Conservation (phyloP, 2,113 vertebrate species). For the Sander vitreus region DNA sequence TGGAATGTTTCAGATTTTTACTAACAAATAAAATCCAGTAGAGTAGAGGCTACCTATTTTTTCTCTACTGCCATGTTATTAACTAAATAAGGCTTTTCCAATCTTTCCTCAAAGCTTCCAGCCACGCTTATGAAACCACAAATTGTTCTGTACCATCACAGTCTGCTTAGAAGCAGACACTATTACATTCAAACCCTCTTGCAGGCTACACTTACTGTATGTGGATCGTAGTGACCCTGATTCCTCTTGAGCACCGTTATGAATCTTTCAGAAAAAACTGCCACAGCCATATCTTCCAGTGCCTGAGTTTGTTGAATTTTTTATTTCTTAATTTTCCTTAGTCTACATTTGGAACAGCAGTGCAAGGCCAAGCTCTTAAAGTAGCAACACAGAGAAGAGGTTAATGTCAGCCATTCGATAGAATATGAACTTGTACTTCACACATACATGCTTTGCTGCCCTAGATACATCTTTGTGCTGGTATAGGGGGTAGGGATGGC, state of each 20-base stretch:
- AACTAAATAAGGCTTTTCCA: not conserved
- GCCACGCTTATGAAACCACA: not conserved
- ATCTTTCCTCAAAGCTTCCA: not conserved
- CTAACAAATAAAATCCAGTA: not conserved
- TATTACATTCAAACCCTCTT: not conserved
- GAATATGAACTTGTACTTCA: conserved; percentile 13
- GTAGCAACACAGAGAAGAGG: conserved; percentile 11
- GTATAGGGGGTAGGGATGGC: conserved; percentile 21
- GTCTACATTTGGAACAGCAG: conserved; percentile 20
- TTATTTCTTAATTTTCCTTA: conserved; percentile 66
- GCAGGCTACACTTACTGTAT: not conserved
- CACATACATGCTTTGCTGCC: conserved; percentile 30
- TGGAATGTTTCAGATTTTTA: not conserved
- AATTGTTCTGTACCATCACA: not conserved
- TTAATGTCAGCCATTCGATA: conserved; percentile 12
- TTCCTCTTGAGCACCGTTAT: conserved; percentile 67
- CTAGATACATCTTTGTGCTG: conserved; percentile 39
- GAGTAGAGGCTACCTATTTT: not conserved
- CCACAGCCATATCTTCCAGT: conserved; percentile 63
- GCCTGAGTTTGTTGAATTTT: conserved; percentile 71
- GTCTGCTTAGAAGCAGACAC: not conserved
- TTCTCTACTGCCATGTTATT: not conserved
- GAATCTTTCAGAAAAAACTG: conserved; percentile 79
- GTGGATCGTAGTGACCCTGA: conserved; percentile 55
- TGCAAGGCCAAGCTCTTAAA: conserved; percentile 17